phyloP scores from a whole-genome alignment of 2,797 vertebrate species.

The Notolepis coatsorum region DNA sequence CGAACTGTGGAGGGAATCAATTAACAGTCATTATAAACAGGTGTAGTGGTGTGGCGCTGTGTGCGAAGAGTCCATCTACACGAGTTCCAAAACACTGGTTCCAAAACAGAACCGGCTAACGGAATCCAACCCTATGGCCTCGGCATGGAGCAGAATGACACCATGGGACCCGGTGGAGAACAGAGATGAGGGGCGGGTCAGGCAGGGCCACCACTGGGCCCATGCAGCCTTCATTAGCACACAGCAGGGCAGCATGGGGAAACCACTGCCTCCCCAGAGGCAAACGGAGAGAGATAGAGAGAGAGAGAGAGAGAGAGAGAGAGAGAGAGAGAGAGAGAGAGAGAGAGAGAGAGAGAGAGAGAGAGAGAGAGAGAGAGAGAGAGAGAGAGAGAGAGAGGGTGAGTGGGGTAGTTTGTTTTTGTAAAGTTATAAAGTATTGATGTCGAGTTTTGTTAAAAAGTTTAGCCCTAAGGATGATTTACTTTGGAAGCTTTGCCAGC shows the following conservation, averaged over 20 bases:
- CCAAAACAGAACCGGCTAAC: too few relatives aligned
- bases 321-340: conserved; percentile 5
- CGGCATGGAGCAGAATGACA: conserved; percentile 61
- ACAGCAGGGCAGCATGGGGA: conserved; percentile 79
- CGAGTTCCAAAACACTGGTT: conserved; percentile 73
- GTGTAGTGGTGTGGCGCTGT: conserved; percentile 73
- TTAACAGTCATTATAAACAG: too few relatives aligned
- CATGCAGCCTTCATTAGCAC: conserved; percentile 81
- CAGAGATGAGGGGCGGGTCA: conserved; percentile 40
- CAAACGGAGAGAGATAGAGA: conserved; percentile 67
- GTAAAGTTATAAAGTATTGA: background rate
- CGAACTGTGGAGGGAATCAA: too few relatives aligned
- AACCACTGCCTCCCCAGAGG: conserved; percentile 61
- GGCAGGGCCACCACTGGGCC: conserved; percentile 58
- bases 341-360: conserved; percentile 27
- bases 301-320: background rate
- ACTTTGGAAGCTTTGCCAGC: too few relatives aligned
- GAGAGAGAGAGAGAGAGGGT: conserved; percentile 14
- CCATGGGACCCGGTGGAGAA: conserved; percentile 63
- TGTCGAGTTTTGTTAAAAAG: too few relatives aligned
- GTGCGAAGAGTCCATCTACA: conserved; percentile 48
- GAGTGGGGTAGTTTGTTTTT: conserved; percentile 9
- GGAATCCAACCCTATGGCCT: conserved; percentile 70
- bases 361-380: conserved; percentile 69
- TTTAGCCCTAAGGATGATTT: too few relatives aligned